phyloP scores from a whole-genome alignment of 2,113 vertebrate species.

The Cyprinodon brontotheroides region DNA sequence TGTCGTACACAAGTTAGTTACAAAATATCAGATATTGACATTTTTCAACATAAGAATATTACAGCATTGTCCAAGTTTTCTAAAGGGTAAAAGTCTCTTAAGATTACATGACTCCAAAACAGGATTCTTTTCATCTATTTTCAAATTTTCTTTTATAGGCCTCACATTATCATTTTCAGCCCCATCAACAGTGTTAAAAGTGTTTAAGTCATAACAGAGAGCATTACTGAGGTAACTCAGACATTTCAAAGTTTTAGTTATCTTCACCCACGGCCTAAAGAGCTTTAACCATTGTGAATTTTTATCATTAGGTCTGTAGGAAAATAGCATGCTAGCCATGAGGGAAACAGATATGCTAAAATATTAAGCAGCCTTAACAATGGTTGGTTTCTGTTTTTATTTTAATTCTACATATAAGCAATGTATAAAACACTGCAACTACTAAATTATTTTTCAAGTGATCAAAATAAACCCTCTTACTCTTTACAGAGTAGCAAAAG shows the following conservation, averaged over 20 bases:
- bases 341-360: no score
- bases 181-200: not conserved
- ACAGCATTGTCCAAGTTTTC: not conserved
- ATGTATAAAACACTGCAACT: no score
- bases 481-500: no score
- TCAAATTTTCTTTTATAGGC: not conserved
- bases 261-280: not conserved
- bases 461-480: no score
- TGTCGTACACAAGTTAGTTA: not conserved
- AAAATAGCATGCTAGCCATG: not conserved
- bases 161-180: not conserved
- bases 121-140: not conserved
- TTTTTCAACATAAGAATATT: not conserved
- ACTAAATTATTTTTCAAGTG: no score
- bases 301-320: not conserved
- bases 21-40: not conserved
- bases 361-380: no score
- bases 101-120: not conserved
- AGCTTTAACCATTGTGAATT: not conserved
- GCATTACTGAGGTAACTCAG: not conserved
- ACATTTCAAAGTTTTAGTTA: not conserved
- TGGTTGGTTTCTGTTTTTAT: no score
- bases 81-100: no score
- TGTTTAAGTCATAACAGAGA: not conserved
- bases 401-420: no score